Evolutionary conservation across 2,888 invertebrate genomes (phyloP).

Genomic region (Odontocolon sp.): DNA sequence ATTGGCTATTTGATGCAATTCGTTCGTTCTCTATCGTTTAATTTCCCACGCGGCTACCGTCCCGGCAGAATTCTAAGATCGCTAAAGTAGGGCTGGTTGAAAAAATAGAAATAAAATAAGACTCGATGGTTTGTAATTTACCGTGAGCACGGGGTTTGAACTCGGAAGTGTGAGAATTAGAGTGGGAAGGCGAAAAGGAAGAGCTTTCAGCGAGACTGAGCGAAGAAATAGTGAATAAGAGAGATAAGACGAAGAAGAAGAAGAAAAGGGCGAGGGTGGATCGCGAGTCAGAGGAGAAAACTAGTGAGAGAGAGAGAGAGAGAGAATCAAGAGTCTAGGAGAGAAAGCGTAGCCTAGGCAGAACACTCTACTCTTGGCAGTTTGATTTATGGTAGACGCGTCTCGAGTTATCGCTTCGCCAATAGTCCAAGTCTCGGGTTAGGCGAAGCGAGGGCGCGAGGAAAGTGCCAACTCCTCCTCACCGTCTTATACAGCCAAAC

Average conservation of each 20-base stretch:
- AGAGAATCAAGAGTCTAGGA: conserved; percentile 65
- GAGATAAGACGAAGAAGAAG: neutral
- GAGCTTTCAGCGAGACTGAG: conserved; percentile 67
- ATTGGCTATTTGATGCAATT: conserved; percentile 25
- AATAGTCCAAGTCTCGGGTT: conserved; percentile 71
- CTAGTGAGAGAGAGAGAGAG: conserved; percentile 72
- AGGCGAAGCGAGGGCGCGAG: conserved; percentile 46
- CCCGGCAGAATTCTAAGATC: conserved; percentile 1
- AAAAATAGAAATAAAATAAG: conserved; percentile 38
- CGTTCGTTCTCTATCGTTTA: conserved; percentile 29
- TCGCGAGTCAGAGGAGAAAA: conserved; percentile 81
- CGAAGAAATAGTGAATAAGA: conserved; percentile 30
- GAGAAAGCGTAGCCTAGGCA: conserved; percentile 55
- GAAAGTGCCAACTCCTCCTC: conserved; percentile 56
- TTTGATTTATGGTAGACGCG: conserved; percentile 78
- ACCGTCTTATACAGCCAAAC: conserved; percentile 34
- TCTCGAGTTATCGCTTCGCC: conserved; percentile 80
- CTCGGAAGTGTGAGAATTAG: conserved; percentile 17
- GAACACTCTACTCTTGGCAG: conserved; percentile 69
- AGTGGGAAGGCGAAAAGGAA: conserved; percentile 18
- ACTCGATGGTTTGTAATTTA: conserved; percentile 48
- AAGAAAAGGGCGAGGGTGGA: conserved; percentile 81
- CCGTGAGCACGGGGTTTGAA: conserved; percentile 27
- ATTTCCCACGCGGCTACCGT: conserved; percentile 44
- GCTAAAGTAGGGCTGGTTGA: conserved; percentile 9